Percentiles rank a stretch among this genome's conserved stretches.
Evolutionary conservation across 2,888 invertebrate genomes (phyloP).

Genomic region (Fissipunctia ypsillon): DNA sequence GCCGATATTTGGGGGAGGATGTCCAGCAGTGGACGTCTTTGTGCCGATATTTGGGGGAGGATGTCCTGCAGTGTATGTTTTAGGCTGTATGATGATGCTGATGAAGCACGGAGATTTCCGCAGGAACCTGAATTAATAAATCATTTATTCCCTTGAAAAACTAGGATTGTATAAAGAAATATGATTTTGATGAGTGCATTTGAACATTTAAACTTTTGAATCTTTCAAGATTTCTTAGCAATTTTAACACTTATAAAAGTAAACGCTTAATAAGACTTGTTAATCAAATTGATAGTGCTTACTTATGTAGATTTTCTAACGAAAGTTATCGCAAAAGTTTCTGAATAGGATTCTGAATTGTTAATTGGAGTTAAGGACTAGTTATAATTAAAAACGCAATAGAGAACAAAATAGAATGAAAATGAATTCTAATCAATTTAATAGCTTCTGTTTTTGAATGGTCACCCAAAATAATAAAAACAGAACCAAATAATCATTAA

Average conservation of each 20-base stretch:
- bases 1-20: no score
- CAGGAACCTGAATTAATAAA: background rate
- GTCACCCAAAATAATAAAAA: background rate
- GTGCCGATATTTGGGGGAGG: no score
- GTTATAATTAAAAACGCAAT: background rate
- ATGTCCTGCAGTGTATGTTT: no score
- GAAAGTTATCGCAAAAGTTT: background rate
- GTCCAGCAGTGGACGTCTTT: no score
- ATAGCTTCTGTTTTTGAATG: background rate
- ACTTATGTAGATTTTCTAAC: slow-evolving; percentile 14
- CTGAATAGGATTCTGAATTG: slow-evolving; percentile 1
- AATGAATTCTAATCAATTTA: background rate
- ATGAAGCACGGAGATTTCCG: background rate
- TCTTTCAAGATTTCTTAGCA: background rate
- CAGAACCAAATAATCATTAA: background rate
- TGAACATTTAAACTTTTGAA: background rate
- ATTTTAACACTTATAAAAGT: slow-evolving; percentile 11
- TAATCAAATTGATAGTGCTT: slow-evolving; percentile 10
- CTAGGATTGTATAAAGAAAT: background rate
- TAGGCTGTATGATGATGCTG: no score
- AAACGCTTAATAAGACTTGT: slow-evolving; percentile 2
- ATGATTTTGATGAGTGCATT: background rate
- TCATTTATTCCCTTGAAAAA: background rate
- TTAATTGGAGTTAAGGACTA: background rate
- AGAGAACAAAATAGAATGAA: background rate